Conservation (phyloP, 2,888 invertebrate genomes). For the Eretmocerus hayati region DNA sequence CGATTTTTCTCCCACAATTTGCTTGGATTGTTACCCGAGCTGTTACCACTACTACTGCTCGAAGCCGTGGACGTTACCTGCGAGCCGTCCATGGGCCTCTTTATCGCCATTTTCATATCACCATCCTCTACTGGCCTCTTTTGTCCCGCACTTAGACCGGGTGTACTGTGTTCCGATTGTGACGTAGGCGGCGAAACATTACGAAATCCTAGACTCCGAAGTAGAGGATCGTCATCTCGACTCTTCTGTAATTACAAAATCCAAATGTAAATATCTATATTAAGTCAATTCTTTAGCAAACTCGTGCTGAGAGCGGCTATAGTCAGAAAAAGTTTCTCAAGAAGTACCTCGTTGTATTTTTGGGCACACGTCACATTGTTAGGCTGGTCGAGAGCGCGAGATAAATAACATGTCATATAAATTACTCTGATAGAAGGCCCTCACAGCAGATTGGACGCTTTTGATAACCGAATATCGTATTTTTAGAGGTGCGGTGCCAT, state of each 20-base stretch:
- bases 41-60: conserved; percentile 26
- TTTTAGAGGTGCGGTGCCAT: too few relatives aligned
- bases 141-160: conserved; percentile 44
- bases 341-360: too few relatives aligned
- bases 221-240: conserved; percentile 51
- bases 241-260: conserved; percentile 25
- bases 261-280: too few relatives aligned
- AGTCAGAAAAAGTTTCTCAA: too few relatives aligned
- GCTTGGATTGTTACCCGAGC: conserved; percentile 51
- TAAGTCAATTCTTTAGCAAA: too few relatives aligned
- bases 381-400: too few relatives aligned
- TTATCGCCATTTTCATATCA: conserved; percentile 49
- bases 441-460: too few relatives aligned
- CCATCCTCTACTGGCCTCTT: conserved; percentile 61
- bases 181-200: conserved; percentile 50
- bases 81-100: conserved; percentile 46
- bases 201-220: conserved; percentile 53
- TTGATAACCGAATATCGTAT: too few relatives aligned
- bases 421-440: too few relatives aligned
- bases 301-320: too few relatives aligned
- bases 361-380: too few relatives aligned
- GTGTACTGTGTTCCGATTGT: conserved; percentile 43
- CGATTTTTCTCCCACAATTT: conserved; percentile 75
- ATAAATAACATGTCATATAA: too few relatives aligned
- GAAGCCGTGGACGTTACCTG: conserved; percentile 45